phyloP scores from a whole-genome alignment of 2,113 vertebrate genomes.

The Pao palembangensis region DNA sequence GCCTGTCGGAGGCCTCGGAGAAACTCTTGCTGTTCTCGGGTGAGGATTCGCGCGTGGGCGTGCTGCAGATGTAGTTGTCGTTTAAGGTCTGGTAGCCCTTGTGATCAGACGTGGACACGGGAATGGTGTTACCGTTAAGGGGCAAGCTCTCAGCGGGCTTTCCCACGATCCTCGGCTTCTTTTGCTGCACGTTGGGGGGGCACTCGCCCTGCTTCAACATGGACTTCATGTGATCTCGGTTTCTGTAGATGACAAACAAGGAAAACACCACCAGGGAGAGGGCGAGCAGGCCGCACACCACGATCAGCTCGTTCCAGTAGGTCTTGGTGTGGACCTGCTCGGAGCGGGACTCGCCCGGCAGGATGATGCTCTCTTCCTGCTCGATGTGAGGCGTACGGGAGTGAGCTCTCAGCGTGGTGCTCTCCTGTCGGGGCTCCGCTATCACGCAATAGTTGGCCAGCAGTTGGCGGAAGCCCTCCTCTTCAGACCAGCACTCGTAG shows the following conservation, averaged over 20 bases:
- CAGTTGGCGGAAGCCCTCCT: constrained; percentile 83
- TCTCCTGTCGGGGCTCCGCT: constrained; percentile 55
- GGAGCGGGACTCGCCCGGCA: constrained; percentile 61
- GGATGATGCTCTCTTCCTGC: constrained; percentile 62
- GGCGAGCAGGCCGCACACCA: constrained; percentile 82
- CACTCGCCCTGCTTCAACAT: constrained; percentile 83
- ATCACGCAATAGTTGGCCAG: constrained; percentile 85
- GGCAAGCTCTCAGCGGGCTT: constrained; percentile 82
- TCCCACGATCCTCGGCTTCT: constrained; percentile 74
- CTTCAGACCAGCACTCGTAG: constrained; percentile 90
- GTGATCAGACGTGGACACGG: constrained; percentile 81
- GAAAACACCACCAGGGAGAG: constrained; percentile 73
- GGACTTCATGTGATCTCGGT: constrained; percentile 82
- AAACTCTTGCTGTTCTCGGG: constrained; percentile 75
- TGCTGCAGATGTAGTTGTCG: constrained; percentile 83
- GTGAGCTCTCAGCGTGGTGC: constrained; percentile 69
- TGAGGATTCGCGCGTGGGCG: constrained; percentile 76
- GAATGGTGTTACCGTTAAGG: constrained; percentile 80
- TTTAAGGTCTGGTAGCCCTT: constrained; percentile 92
- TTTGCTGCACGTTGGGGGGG: constrained; percentile 75
- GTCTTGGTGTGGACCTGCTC: constrained; percentile 75
- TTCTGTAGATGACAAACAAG: constrained; percentile 83
- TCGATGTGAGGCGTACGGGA: constrained; percentile 69
- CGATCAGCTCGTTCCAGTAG: constrained; percentile 91
- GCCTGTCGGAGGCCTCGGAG: constrained; percentile 79